Base-by-base conservation (phyloP, 2,113 vertebrate species). In the Brachyhypopomus occidentalis region DNA sequence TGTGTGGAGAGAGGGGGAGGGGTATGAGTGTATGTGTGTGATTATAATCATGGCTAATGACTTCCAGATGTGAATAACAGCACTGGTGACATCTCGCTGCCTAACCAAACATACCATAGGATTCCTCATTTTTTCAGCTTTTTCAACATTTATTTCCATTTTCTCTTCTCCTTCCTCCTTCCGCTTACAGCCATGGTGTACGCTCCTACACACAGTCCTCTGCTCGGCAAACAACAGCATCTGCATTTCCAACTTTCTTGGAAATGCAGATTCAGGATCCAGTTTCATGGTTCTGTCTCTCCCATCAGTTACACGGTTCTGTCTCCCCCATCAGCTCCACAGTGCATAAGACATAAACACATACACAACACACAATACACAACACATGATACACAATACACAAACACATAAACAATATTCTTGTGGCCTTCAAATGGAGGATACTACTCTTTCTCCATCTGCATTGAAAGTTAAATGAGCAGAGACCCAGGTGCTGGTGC, bases 41-140 rank as follows among this genome's bases (percentile, higher is more conserved):
- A 80, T 88, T 66, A 79, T 79, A 84, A 87, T 72, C 41, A 86
- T 41, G 48, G 73, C n/a, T 86, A 89, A 92, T 75, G 2, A 22
- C 6, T 77, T 90, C 86, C 92, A 93, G 87, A 92, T 90, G 90
- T 87, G 72, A 87, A 80, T 72, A 85, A 89, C 83, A 83, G 75
- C 27, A 76, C 77, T 86, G 74, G 45, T 88, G 86, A 87, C 83
- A 84, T 36, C 63, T 86, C 73, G 45, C 79, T 80, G 77, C 81
- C 78, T 86, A 87, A 87, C 80, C 60, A 87, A 86, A 89, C 77
- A 86, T 77, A 77, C 73, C 67, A 64, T 48, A 76, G 60, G 59
- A 66, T 81, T 77, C 79, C 66, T 79, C 82, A 0, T 52, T 52
- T 52, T 52, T 9, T 52, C 66, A 81, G 72, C 79, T 81, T 87